A percentile compares a stretch with the other conserved stretches of the same genome.
Evolutionary conservation across 2,888 invertebrate genomes (phyloP).

Genomic region (Noctua janthe): DNA sequence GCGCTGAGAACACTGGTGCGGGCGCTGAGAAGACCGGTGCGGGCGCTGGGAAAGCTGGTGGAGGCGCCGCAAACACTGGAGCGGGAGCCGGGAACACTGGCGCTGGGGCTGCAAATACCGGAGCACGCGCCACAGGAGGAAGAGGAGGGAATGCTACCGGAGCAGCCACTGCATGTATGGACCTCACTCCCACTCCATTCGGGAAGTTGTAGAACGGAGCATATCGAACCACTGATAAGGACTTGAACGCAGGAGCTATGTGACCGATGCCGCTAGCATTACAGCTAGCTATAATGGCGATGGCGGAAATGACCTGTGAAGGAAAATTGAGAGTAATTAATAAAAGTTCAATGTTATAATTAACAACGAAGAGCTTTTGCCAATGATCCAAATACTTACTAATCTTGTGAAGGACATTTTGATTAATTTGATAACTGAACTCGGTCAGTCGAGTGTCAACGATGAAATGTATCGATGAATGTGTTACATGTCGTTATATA

Average conservation of each 20-base stretch:
- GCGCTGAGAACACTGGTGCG: slow-evolving; percentile 69
- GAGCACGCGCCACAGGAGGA: slow-evolving; percentile 52
- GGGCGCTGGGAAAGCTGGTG: slow-evolving; percentile 61
- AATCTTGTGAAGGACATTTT: slow-evolving; percentile 84
- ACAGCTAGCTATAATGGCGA: slow-evolving; percentile 84
- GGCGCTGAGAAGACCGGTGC: slow-evolving; percentile 64
- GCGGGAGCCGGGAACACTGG: slow-evolving; percentile 53
- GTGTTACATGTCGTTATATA: slow-evolving; percentile 87
- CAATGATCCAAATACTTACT: slow-evolving; percentile 76
- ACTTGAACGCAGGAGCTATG: slow-evolving; percentile 79
- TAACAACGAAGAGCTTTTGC: not conserved
- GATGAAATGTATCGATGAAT: slow-evolving; percentile 83
- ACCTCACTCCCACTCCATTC: slow-evolving; percentile 80
- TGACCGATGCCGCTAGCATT: slow-evolving; percentile 86
- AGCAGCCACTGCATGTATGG: slow-evolving; percentile 84
- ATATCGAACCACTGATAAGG: slow-evolving; percentile 84
- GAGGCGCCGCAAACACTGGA: slow-evolving; percentile 57
- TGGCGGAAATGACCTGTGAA: slow-evolving; percentile 79
- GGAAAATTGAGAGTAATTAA: slow-evolving; percentile 38
- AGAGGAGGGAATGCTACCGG: slow-evolving; percentile 57
- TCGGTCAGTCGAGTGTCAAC: slow-evolving; percentile 82
- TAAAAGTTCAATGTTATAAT: not conserved
- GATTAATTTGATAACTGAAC: slow-evolving; percentile 74
- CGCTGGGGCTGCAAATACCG: slow-evolving; percentile 67
- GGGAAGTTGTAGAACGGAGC: slow-evolving; percentile 88